Percentiles rank a stretch among this genome's conserved stretches.
These are phyloP conservation scores for Ictidomys tridecemlineatus DNA, from an alignment of 2,113 vertebrate species.

Conservation along the genomic window DNA sequence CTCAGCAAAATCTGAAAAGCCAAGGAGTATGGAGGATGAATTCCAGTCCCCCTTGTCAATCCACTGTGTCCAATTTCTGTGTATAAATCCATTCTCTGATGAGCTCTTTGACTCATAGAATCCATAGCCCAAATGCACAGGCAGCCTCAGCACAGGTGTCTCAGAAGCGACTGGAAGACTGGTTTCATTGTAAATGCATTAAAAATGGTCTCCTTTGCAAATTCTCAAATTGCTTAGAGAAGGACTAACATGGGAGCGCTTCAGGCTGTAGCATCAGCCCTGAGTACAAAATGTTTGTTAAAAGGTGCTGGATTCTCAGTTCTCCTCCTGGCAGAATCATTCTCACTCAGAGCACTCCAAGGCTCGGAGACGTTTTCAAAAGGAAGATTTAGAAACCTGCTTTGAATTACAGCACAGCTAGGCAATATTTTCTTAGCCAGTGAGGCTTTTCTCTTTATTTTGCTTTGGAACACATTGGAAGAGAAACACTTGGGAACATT, in stretches of 20 bases:
- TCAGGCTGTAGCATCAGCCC: too few relatives aligned
- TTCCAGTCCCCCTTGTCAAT: neutral
- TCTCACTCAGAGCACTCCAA: slow-evolving; percentile 34
- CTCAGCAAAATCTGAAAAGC: neutral
- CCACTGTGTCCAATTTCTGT: neutral
- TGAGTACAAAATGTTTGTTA: neutral
- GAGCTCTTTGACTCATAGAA: neutral
- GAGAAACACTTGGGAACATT: slow-evolving; percentile 63
- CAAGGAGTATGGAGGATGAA: neutral
- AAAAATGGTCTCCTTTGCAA: too few relatives aligned
- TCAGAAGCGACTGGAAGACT: neutral
- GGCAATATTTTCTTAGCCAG: slow-evolving; percentile 71
- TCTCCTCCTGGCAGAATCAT: neutral
- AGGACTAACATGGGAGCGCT: too few relatives aligned
- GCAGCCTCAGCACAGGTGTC: neutral
- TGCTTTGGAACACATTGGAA: slow-evolving; percentile 62
- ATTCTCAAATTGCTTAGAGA: too few relatives aligned
- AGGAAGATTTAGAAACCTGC: slow-evolving; percentile 74
- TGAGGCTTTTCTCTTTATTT: slow-evolving; percentile 64
- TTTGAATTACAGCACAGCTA: slow-evolving; percentile 74
- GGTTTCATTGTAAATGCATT: too few relatives aligned
- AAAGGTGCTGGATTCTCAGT: slow-evolving; percentile 1
- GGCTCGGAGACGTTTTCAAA: slow-evolving; percentile 43
- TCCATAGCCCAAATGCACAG: neutral
- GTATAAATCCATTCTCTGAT: neutral